Conservation (phyloP, 1,140 invertebrate genomes). For the Orussus abietinus region DNA sequence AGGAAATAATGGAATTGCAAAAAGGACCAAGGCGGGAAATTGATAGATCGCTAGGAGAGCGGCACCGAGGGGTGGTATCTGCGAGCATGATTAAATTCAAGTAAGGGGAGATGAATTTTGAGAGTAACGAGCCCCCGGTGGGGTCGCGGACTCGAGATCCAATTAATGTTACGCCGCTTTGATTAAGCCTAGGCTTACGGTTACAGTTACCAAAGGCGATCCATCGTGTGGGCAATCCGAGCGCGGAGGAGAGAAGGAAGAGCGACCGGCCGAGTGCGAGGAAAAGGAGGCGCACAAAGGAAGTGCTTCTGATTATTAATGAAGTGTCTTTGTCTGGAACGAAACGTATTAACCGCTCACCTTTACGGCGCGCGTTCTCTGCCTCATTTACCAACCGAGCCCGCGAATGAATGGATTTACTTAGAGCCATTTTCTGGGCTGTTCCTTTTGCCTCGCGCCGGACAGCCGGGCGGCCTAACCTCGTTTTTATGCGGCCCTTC, state of each 20-base stretch:
- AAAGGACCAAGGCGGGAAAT: no score
- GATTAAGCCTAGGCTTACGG: conserved; percentile 26
- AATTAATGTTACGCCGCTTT: conserved; percentile 23
- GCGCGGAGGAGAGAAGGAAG: neutral
- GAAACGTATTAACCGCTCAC: conserved; percentile 32
- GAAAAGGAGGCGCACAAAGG: conserved; percentile 26
- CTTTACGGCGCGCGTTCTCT: neutral
- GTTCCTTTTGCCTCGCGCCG: conserved; percentile 7
- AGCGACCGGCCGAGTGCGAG: neutral
- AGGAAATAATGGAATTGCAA: no score
- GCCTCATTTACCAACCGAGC: conserved; percentile 31
- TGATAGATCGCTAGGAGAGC: no score
- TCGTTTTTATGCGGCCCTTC: no score
- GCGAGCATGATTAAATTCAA: no score
- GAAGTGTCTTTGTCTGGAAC: conserved; percentile 39
- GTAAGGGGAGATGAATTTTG: no score
- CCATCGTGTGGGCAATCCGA: no score
- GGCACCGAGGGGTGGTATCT: no score
- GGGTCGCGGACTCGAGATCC: no score
- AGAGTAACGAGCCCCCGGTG: no score
- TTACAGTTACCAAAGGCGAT: no score
- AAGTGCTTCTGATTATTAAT: conserved; percentile 41
- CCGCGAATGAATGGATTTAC: conserved; percentile 20
- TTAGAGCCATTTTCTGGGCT: conserved; percentile 17
- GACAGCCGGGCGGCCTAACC: no score